Percentiles rank a stretch among this genome's conserved stretches.
Conservation (phyloP, 2,888 invertebrate genomes). For the Archips xylosteana region DNA sequence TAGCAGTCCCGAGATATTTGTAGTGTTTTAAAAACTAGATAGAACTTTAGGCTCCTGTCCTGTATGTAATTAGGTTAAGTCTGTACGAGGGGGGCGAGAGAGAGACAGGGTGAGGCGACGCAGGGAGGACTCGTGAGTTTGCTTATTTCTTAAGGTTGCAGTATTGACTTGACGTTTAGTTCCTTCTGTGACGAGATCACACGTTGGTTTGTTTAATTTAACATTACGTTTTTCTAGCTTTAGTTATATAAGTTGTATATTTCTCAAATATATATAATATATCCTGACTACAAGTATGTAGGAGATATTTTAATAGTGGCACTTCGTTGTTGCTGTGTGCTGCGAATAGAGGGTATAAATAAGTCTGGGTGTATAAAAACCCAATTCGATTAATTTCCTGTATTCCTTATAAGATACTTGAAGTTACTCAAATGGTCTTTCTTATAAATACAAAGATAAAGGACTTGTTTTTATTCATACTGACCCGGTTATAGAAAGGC, state of each 20-base stretch:
- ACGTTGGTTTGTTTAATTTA: conserved; percentile 39
- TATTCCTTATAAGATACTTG: not conserved
- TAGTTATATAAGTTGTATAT: conserved; percentile 58
- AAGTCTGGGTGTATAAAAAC: conserved; percentile 16
- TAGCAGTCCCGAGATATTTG: conserved; percentile 53
- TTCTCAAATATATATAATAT: conserved; percentile 45
- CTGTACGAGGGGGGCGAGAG: conserved; percentile 44
- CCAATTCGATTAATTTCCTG: not conserved
- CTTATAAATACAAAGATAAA: not conserved
- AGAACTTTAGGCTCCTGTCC: conserved; percentile 52
- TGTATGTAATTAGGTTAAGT: conserved; percentile 50
- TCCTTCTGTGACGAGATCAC: conserved; percentile 54
- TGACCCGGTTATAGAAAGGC: conserved; percentile 3
- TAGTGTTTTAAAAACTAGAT: conserved; percentile 56
- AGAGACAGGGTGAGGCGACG: conserved; percentile 49
- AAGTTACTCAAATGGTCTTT: not conserved
- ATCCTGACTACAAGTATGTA: conserved; percentile 41
- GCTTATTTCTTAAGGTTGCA: conserved; percentile 62
- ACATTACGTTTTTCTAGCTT: conserved; percentile 43
- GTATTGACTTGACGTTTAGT: conserved; percentile 74
- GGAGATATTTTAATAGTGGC: conserved; percentile 32
- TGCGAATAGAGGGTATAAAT: conserved; percentile 19
- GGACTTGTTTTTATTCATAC: not conserved
- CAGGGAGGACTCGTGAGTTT: conserved; percentile 51
- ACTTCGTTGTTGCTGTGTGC: conserved; percentile 25